Evolutionary conservation across 2,797 vertebrate genomes (phyloP), one percentile per base, ranked within the genome.

Genomic region (Gambelia wislizenii): DNA sequence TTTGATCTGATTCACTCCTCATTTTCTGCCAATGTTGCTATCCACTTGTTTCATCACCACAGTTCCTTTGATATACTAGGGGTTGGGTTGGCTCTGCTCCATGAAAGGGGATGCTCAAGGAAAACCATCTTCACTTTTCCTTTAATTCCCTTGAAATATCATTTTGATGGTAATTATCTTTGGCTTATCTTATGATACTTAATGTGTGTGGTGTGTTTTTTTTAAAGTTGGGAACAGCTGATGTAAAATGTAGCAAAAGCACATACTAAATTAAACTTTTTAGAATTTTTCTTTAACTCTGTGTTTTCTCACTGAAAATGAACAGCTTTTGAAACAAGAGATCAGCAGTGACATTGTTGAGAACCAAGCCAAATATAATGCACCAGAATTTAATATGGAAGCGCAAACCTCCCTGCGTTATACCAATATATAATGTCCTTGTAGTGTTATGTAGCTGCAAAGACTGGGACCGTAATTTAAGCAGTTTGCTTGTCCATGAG

Each of bases 401-500:
- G 47, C 16, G 0, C 10, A 33, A 89, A 12, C 47, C 27, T 88
- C 72, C 39, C 82, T 87, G 78, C 14, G 0, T 81, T 54, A 1
- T 81, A 54, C 78, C 54, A 82, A 69, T 76, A 1, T 84, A 87
- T 78, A 74, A 59, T 54, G 64, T 79, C 90, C 70, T 80, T 93
- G 75, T 36, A 87, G 52, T 59, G 89, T 93, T 86, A 56, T 44
- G 85, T 85, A 77, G 79, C 67, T 89, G 39, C 70, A 59, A 59
- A 49, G 64, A 85, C 90, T 89, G 82, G 44, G 16, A 25, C 13
- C 61, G 79, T 88, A 77, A 89, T 92, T 93, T 90, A 87, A 92
- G 47, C 36, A 90, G 84, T 67, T 83, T 86, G 52, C 67, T 89
- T 64, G 81, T 89, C 76, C 18, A 70, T 91, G 84, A 90, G n/a